phyloP scores from a whole-genome alignment of 2,113 vertebrate genomes.

The Limanda limanda region DNA sequence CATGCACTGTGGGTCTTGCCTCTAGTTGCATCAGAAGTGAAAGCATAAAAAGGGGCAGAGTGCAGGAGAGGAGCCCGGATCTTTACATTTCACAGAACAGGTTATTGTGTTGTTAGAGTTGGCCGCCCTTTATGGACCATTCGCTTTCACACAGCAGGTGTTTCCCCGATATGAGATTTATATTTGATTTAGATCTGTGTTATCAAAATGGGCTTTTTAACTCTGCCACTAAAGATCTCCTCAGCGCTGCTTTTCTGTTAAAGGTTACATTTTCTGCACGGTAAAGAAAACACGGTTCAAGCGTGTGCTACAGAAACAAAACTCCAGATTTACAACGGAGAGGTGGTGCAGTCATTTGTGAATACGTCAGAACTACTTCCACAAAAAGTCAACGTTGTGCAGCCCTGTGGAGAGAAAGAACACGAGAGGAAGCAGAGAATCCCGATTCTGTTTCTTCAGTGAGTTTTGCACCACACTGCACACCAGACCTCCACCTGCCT shows the following conservation, averaged over 20 bases:
- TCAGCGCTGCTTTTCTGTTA: background rate
- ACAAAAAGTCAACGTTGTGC: background rate
- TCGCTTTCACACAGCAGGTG: constrained; percentile 24
- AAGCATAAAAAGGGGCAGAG: constrained; percentile 3
- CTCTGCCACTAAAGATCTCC: constrained; percentile 20
- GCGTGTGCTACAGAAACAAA: background rate
- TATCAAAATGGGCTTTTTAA: constrained; percentile 33
- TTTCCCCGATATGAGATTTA: constrained; percentile 11
- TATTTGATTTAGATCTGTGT: constrained; percentile 22
- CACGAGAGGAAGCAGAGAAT: background rate
- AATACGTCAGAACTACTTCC: background rate
- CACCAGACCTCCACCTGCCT: constrained; percentile 1
- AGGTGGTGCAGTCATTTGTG: background rate
- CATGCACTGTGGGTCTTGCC: constrained; percentile 58
- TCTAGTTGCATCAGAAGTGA: constrained; percentile 71
- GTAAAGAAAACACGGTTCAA: background rate
- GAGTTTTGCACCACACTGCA: background rate
- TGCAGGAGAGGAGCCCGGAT: constrained; percentile 11
- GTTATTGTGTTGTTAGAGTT: constrained; percentile 33
- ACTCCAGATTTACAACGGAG: background rate
- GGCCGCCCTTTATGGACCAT: constrained; percentile 43
- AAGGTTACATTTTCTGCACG: background rate
- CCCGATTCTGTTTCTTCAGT: background rate
- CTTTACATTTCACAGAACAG: constrained; percentile 38
- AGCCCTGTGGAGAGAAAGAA: background rate